Conservation (phyloP, 2,113 vertebrate species). For the Sorex fumeus region DNA sequence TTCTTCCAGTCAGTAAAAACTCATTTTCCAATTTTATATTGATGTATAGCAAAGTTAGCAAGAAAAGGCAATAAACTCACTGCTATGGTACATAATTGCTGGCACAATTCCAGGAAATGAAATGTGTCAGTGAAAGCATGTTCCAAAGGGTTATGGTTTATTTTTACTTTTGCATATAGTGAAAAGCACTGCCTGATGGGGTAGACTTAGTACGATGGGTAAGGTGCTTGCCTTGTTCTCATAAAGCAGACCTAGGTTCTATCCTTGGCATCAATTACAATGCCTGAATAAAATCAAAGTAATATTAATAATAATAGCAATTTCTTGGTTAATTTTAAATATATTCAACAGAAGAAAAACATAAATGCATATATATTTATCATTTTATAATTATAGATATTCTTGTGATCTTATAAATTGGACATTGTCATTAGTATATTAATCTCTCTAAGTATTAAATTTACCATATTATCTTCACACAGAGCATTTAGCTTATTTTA, state of each 20-base stretch:
- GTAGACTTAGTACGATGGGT: no score
- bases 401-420: neutral
- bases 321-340: neutral
- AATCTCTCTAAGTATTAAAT: neutral
- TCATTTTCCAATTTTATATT: neutral
- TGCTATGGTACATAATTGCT: neutral
- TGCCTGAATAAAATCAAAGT: no score
- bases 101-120: neutral
- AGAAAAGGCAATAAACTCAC: neutral
- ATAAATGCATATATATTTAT: neutral
- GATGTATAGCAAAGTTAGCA: neutral
- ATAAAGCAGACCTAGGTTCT: no score
- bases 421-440: neutral
- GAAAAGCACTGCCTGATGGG: neutral
- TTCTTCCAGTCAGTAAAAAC: neutral
- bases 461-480: neutral
- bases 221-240: no score
- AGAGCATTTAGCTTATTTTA: constrained; percentile 36
- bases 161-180: neutral
- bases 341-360: neutral
- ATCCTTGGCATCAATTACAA: no score
- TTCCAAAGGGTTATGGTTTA: constrained; percentile 11
- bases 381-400: constrained; percentile 13
- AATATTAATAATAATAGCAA: neutral
- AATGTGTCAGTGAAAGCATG: neutral